Evolutionary conservation across 2,113 vertebrate genomes (phyloP).

Genomic region (Stigmatopora argus): DNA sequence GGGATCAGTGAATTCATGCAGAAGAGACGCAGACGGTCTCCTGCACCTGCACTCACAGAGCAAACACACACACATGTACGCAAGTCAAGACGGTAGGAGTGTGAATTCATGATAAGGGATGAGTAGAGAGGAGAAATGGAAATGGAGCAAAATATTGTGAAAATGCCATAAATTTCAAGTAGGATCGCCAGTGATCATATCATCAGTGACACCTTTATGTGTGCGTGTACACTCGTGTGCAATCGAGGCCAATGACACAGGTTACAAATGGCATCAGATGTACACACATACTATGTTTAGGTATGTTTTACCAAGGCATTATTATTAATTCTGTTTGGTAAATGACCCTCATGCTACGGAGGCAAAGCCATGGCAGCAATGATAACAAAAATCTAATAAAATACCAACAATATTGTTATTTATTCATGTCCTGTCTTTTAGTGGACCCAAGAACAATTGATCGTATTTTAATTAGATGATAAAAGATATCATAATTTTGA

Average conservation of each 20-base stretch:
- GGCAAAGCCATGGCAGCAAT: background rate
- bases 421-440: background rate
- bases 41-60: constrained; percentile 32
- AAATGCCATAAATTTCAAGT: constrained; percentile 34
- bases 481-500: background rate
- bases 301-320: too few species aligned
- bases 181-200: constrained; percentile 27
- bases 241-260: constrained; percentile 50
- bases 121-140: constrained; percentile 8
- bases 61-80: constrained; percentile 13
- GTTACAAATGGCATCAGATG: constrained; percentile 48
- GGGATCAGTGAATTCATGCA: constrained; percentile 51
- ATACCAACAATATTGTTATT: background rate
- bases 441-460: background rate
- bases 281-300: constrained; percentile 9
- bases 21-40: constrained; percentile 41
- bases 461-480: background rate
- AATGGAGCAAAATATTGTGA: constrained; percentile 10
- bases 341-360: background rate
- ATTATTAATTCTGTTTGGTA: background rate
- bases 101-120: constrained; percentile 11
- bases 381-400: background rate
- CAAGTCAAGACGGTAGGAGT: constrained; percentile 2
- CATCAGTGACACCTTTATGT: constrained; percentile 31
- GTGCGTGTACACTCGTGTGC: constrained; percentile 22